A percentile compares a stretch with the other conserved stretches of the same genome.
Conservation (phyloP, 2,888 invertebrate species). For the Priocnemis perturbator region DNA sequence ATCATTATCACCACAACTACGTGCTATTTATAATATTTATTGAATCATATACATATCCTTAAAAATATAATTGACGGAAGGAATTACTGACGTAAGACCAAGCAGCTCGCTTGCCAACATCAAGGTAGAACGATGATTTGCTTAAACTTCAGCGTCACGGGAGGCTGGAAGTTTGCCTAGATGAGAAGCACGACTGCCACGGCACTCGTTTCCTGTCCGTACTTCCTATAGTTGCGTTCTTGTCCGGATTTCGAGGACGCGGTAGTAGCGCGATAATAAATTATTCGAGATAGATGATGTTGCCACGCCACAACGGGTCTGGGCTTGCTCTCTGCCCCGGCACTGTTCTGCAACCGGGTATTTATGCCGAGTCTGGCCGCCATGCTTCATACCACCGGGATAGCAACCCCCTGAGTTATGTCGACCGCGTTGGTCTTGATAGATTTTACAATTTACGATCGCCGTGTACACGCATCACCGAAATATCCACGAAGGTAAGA, state of each 20-base stretch:
- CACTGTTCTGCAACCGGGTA: conserved; percentile 72
- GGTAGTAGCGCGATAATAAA: conserved; percentile 71
- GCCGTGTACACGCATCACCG: conserved; percentile 57
- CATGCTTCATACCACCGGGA: conserved; percentile 73
- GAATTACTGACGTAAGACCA: too few relatives aligned
- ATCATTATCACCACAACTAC: too few relatives aligned
- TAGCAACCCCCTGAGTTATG: conserved; percentile 73
- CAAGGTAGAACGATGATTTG: not conserved
- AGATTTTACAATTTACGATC: conserved; percentile 75
- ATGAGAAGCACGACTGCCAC: conserved; percentile 20
- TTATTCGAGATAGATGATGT: conserved; percentile 75
- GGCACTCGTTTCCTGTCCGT: conserved; percentile 63
- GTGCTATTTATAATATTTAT: too few relatives aligned
- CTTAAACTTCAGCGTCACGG: not conserved
- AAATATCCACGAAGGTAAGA: conserved; percentile 48
- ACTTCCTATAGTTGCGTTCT: conserved; percentile 70
- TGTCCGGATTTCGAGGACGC: conserved; percentile 71
- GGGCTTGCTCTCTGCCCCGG: conserved; percentile 71
- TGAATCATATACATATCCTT: too few relatives aligned
- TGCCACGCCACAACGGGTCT: conserved; percentile 73
- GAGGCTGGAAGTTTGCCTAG: not conserved
- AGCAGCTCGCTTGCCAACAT: not conserved
- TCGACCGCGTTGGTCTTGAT: conserved; percentile 74
- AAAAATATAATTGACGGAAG: too few relatives aligned
- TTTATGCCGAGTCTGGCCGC: conserved; percentile 74